These are phyloP conservation scores for Athripsodes cinereus DNA, from an alignment of 2,888 invertebrate genomes.

Conservation along the genomic window DNA sequence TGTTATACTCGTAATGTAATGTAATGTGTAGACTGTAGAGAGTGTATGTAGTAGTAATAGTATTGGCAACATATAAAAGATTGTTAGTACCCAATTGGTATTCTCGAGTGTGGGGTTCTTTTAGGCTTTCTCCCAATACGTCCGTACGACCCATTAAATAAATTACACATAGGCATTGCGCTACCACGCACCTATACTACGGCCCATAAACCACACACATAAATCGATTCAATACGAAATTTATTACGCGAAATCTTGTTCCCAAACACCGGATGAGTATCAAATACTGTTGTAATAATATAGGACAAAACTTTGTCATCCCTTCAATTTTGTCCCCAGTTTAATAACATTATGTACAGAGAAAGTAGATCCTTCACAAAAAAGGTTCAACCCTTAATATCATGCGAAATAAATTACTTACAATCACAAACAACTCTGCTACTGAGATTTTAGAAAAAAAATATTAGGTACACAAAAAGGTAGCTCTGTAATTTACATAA, in stretches of 20 bases:
- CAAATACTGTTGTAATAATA: constrained; percentile 3
- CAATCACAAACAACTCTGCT: no score
- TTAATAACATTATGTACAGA: neutral
- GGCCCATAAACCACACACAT: constrained; percentile 10
- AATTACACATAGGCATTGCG: constrained; percentile 2
- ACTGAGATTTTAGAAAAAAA: no score
- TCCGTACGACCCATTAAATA: constrained; percentile 1
- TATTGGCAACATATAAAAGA: neutral
- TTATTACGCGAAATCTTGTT: constrained; percentile 14
- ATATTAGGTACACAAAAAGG: no score
- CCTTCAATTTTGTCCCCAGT: neutral
- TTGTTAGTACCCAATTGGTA: constrained; percentile 1
- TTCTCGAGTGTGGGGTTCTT: neutral
- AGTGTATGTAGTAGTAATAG: no score
- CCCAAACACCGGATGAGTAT: constrained; percentile 13
- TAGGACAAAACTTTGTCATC: neutral
- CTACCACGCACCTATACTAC: neutral
- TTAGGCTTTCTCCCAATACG: neutral
- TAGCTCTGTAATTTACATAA: no score
- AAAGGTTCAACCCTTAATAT: neutral
- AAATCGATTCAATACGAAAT: constrained; percentile 14
- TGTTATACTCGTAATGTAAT: no score
- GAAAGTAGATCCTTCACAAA: neutral
- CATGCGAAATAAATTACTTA: no score
- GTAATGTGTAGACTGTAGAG: no score